phyloP scores from a whole-genome alignment of 2,888 invertebrate species.

The Machimus rusticus region DNA sequence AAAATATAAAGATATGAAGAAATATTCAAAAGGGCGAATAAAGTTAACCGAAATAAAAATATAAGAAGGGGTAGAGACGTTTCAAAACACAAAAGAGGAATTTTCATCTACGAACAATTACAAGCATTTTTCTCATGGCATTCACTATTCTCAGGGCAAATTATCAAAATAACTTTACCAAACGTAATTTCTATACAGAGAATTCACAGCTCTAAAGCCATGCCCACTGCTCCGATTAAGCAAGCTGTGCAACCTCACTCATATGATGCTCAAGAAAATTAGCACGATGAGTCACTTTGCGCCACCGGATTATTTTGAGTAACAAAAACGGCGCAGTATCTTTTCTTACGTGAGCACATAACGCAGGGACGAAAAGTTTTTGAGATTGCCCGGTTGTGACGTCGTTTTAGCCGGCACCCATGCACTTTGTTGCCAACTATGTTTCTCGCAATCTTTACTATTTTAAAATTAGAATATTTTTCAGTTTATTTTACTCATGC shows the following conservation, averaged over 20 bases:
- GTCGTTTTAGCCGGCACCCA: background rate
- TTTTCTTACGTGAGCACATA: constrained; percentile 4
- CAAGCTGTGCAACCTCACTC: constrained; percentile 15
- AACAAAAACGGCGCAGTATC: constrained; percentile 40
- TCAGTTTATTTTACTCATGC: background rate
- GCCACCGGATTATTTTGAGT: constrained; percentile 36
- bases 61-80: background rate
- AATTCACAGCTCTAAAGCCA: background rate
- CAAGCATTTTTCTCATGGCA: background rate
- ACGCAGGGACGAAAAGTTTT: background rate
- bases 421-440: constrained; percentile 1
- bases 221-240: constrained; percentile 28
- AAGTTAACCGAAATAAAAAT: background rate
- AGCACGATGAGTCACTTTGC: constrained; percentile 39
- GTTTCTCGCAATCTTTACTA: background rate
- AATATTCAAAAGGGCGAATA: background rate
- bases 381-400: background rate
- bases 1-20: background rate
- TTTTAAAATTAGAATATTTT: constrained; percentile 14
- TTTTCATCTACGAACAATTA: background rate
- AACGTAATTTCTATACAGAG: background rate
- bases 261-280: constrained; percentile 24
- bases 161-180: constrained; percentile 22
- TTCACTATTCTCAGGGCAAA: constrained; percentile 1
- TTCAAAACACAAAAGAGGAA: background rate